phyloP scores from a whole-genome alignment of 1,140 invertebrate genomes.

The Globodera ellingtonae region DNA sequence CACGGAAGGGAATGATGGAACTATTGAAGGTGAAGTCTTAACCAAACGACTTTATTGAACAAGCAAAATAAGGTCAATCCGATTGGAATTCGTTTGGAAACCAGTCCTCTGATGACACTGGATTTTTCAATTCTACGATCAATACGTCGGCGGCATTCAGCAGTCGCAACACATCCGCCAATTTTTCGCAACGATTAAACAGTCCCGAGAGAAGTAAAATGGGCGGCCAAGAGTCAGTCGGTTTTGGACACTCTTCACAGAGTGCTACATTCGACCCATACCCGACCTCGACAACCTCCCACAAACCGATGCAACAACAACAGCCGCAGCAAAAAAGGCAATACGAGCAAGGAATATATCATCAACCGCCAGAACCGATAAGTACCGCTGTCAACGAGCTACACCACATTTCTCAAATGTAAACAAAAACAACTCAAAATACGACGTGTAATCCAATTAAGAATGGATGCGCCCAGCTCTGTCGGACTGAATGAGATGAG shows the following conservation, averaged over 20 bases:
- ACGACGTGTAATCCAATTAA: background rate
- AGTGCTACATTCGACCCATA: no score
- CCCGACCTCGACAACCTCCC: background rate
- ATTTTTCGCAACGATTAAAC: background rate
- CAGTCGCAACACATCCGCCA: background rate
- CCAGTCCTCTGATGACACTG: no score
- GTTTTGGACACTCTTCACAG: no score
- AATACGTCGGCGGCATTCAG: no score
- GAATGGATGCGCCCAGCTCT: conserved; percentile 25
- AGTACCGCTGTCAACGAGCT: conserved; percentile 24
- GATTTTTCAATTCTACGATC: no score
- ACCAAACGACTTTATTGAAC: no score
- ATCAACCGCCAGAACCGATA: conserved; percentile 3
- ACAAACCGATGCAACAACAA: background rate
- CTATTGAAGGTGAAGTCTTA: no score
- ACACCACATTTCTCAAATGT: conserved; percentile 30
- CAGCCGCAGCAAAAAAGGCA: background rate
- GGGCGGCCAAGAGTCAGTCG: background rate
- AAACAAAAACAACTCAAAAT: background rate
- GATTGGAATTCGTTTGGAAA: no score
- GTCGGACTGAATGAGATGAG: background rate
- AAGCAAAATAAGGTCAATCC: no score
- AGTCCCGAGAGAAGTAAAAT: background rate
- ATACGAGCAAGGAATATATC: background rate
- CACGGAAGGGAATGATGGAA: no score